Evolutionary conservation across 2,113 vertebrate species (phyloP).

Genomic region (Melanotaenia duboulayi): DNA sequence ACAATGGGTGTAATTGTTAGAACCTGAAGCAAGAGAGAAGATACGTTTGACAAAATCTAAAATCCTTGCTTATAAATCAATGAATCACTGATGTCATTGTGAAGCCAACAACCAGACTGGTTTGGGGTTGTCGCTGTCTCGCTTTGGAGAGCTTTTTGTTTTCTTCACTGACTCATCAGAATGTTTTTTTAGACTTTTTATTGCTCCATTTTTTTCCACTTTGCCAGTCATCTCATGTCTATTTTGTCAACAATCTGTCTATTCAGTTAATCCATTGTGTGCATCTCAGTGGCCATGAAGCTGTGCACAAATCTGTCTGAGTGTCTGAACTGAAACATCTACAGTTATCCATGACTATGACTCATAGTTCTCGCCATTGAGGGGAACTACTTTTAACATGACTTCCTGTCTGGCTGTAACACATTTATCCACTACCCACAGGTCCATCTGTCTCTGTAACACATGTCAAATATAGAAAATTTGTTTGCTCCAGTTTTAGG

Average conservation of each 20-base stretch:
- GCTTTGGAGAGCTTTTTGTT: background rate
- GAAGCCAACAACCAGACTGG: too few species aligned
- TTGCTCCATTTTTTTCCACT: background rate
- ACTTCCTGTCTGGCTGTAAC: slow-evolving; percentile 45
- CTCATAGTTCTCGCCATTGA: slow-evolving; percentile 30
- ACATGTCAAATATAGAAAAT: too few species aligned
- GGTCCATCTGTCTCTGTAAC: slow-evolving; percentile 3
- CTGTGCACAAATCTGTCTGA: slow-evolving; percentile 35
- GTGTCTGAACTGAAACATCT: slow-evolving; percentile 10
- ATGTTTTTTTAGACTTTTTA: background rate
- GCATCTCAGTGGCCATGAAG: slow-evolving; percentile 1
- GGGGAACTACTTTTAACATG: slow-evolving; percentile 13
- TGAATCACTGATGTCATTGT: too few species aligned
- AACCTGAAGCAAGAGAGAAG: too few species aligned
- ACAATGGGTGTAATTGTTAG: too few species aligned
- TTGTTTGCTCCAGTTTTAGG: too few species aligned
- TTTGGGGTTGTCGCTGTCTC: background rate
- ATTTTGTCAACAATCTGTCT: slow-evolving; percentile 3
- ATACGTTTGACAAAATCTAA: too few species aligned
- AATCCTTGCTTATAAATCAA: too few species aligned
- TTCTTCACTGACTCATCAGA: background rate
- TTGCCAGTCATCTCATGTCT: background rate
- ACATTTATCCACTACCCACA: slow-evolving; percentile 31
- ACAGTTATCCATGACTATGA: slow-evolving; percentile 36
- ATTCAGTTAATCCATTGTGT: slow-evolving; percentile 22